Evolutionary conservation across 2,113 vertebrate species (phyloP).

Genomic region (Pelusios castaneus): DNA sequence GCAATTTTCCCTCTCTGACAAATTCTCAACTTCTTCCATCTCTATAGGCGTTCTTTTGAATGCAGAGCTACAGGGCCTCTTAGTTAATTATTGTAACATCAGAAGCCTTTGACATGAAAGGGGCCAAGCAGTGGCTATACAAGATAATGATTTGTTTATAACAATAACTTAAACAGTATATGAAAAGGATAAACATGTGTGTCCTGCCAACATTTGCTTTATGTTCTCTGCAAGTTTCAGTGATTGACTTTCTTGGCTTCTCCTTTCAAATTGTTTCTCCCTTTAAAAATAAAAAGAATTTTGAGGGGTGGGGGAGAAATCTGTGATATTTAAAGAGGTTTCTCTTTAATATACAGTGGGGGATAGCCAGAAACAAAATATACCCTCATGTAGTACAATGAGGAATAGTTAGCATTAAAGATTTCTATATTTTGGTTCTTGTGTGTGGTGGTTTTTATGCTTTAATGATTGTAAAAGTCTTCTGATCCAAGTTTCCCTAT

Average conservation of each 20-base stretch:
- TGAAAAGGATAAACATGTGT: constrained; percentile 59
- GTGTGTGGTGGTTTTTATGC: constrained; percentile 27
- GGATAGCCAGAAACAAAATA: constrained; percentile 25
- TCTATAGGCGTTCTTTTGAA: constrained; percentile 25
- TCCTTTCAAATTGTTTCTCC: neutral
- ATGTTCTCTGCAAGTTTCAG: constrained; percentile 44
- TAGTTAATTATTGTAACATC: constrained; percentile 67
- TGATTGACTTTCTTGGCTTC: constrained; percentile 49
- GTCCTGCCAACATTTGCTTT: constrained; percentile 56
- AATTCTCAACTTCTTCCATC: constrained; percentile 21
- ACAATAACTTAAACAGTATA: constrained; percentile 65
- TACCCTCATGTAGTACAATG: neutral
- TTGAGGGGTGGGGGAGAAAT: neutral
- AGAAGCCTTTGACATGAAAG: constrained; percentile 59
- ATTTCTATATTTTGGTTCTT: constrained; percentile 36
- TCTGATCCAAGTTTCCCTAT: rapidly evolving
- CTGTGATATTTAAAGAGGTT: constrained; percentile 12
- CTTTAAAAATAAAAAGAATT: neutral
- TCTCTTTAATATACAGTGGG: neutral
- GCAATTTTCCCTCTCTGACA: constrained; percentile 35
- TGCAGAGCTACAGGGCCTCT: constrained; percentile 17
- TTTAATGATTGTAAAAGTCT: constrained; percentile 36
- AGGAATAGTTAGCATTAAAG: neutral
- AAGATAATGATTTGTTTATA: constrained; percentile 68
- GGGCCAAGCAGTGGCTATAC: constrained; percentile 63